A percentile compares a stretch with the other conserved stretches of the same genome.
phyloP scores from a whole-genome alignment of 1,140 invertebrate species.

The Ruditapes philippinarum region DNA sequence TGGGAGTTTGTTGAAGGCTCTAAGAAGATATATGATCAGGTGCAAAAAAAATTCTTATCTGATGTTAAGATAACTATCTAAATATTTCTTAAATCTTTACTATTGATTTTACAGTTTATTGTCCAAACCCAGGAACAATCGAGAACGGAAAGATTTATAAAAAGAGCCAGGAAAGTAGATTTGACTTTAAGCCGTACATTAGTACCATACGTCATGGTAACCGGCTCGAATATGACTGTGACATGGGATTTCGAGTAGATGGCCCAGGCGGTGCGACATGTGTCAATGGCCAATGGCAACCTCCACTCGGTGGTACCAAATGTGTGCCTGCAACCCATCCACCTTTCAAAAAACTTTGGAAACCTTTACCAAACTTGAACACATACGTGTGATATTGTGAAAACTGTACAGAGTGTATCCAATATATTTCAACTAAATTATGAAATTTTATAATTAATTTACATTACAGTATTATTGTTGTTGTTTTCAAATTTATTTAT shows the following conservation, averaged over 20 bases:
- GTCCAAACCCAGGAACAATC: slow-evolving; percentile 77
- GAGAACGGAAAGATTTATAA: slow-evolving; percentile 76
- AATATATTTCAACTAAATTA: too few species aligned
- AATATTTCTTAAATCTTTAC: too few species aligned
- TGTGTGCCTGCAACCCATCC: slow-evolving; percentile 61
- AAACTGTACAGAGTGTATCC: too few species aligned
- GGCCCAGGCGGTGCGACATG: slow-evolving; percentile 97
- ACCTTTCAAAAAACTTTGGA: slow-evolving; percentile 51
- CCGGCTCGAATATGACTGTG: slow-evolving; percentile 95
- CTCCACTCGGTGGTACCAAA: slow-evolving; percentile 79
- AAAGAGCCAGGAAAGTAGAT: slow-evolving; percentile 71
- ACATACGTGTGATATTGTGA: too few species aligned
- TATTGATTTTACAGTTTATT: slow-evolving; percentile 75
- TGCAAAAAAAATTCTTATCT: too few species aligned
- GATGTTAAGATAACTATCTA: too few species aligned
- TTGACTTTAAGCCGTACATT: slow-evolving; percentile 78
- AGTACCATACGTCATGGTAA: slow-evolving; percentile 78
- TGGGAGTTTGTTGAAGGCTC: too few species aligned
- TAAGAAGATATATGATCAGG: too few species aligned
- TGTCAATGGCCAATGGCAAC: slow-evolving; percentile 95
- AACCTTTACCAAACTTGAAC: slow-evolving; percentile 24
- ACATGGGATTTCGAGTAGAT: slow-evolving; percentile 94
- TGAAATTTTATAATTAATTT: too few species aligned
- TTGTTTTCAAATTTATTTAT: too few species aligned
- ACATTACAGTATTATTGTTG: too few species aligned